Conservation (phyloP, 2,113 vertebrate genomes). For the Mustela lutreola region DNA sequence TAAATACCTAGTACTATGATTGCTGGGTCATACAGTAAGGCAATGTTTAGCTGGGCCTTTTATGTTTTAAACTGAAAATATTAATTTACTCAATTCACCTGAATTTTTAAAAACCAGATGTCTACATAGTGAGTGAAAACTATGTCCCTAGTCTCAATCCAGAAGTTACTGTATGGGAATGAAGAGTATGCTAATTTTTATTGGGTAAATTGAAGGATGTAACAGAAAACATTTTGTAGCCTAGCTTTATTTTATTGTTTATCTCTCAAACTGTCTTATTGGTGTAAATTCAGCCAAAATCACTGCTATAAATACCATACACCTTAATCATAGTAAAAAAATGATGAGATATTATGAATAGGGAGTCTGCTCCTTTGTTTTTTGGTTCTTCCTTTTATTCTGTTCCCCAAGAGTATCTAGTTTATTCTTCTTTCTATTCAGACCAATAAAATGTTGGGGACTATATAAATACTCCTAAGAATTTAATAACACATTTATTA, state of each 20-base stretch:
- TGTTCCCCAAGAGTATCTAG: background rate
- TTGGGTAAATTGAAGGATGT: background rate
- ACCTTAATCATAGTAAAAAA: background rate
- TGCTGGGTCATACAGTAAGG: background rate
- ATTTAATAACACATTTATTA: background rate
- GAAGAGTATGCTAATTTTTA: background rate
- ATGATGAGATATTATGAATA: background rate
- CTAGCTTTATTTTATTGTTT: background rate
- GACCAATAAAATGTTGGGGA: background rate
- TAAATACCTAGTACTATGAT: background rate
- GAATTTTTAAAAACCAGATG: background rate
- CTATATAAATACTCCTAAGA: background rate
- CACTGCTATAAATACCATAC: background rate
- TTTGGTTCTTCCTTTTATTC: background rate
- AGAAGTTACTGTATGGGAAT: background rate
- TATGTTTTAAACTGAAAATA: background rate
- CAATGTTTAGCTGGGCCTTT: background rate
- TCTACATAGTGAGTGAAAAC: background rate
- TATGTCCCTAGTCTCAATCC: background rate
- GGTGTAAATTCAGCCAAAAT: background rate
- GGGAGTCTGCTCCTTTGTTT: background rate
- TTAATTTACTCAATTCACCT: background rate
- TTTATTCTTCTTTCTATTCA: background rate
- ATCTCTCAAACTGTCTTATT: background rate
- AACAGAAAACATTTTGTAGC: background rate